These are phyloP conservation scores for Ctenodactylus gundi DNA, from an alignment of 2,113 vertebrate genomes.

Conservation along the genomic window DNA sequence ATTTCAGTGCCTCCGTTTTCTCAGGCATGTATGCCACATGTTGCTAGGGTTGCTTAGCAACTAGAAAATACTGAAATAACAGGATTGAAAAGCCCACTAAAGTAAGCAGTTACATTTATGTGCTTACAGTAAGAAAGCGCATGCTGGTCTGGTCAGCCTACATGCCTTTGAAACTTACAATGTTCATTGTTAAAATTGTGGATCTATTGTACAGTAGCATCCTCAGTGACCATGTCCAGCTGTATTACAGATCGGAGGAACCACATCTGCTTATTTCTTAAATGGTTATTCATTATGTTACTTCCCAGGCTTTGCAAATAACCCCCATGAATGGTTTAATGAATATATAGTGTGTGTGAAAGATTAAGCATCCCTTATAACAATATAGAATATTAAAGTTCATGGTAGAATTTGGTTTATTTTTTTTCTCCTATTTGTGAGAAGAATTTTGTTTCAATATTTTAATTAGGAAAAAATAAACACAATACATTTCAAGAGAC, in stretches of 20 bases:
- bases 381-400: not conserved
- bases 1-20: slow-evolving; percentile 50
- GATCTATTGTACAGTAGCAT: slow-evolving; percentile 29
- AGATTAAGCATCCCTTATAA: not conserved
- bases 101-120: slow-evolving; percentile 65
- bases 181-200: slow-evolving; percentile 54
- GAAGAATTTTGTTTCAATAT: not conserved
- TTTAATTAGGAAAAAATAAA: not conserved
- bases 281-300: slow-evolving; percentile 32
- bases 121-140: slow-evolving; percentile 41
- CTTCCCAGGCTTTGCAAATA: slow-evolving; percentile 30
- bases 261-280: slow-evolving; percentile 21
- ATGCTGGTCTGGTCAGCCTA: slow-evolving; percentile 24
- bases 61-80: slow-evolving; percentile 54
- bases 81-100: slow-evolving; percentile 47
- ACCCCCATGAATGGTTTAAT: slow-evolving; percentile 50
- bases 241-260: not conserved
- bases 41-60: slow-evolving; percentile 78
- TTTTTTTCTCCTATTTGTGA: not conserved
- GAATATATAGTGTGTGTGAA: not conserved
- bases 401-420: not conserved
- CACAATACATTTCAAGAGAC: not conserved
- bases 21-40: slow-evolving; percentile 37
- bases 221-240: slow-evolving; percentile 4
- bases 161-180: slow-evolving; percentile 52